These are phyloP conservation scores for Apodemus speciosus DNA, from an alignment of 2,113 vertebrate species.

Conservation along the genomic window DNA sequence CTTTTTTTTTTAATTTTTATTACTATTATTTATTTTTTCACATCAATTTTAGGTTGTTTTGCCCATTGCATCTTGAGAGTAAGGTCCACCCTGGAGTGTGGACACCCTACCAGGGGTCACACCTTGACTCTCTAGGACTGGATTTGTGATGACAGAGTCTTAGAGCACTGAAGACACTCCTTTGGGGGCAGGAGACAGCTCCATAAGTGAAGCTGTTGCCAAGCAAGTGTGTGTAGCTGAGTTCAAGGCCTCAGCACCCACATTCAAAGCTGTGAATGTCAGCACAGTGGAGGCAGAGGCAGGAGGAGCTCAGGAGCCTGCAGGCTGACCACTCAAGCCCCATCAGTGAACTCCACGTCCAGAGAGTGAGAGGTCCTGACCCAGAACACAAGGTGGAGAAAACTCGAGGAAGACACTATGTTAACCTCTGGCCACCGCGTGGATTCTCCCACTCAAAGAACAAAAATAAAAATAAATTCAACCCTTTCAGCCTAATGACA, in stretches of 20 bases:
- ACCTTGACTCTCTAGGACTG: background rate
- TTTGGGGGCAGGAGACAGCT: background rate
- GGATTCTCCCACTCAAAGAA: background rate
- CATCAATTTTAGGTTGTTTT: background rate
- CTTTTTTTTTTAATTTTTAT: background rate
- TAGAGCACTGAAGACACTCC: background rate
- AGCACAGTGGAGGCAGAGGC: background rate
- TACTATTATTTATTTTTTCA: background rate
- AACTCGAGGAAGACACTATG: background rate
- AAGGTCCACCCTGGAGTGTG: background rate
- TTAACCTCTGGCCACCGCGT: background rate
- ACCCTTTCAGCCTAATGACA: background rate
- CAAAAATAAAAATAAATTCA: background rate
- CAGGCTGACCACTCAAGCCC: background rate
- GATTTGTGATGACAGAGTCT: background rate
- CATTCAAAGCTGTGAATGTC: background rate
- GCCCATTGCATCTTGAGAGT: background rate
- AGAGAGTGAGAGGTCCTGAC: background rate
- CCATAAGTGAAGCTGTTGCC: background rate
- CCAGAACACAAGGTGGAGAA: too few species aligned
- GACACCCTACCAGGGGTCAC: background rate
- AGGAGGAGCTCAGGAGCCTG: background rate
- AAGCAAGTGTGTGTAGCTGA: background rate
- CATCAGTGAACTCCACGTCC: background rate
- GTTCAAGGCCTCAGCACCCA: background rate